Conservation (phyloP, 2,113 vertebrate species). For the Dermatemys mawii region DNA sequence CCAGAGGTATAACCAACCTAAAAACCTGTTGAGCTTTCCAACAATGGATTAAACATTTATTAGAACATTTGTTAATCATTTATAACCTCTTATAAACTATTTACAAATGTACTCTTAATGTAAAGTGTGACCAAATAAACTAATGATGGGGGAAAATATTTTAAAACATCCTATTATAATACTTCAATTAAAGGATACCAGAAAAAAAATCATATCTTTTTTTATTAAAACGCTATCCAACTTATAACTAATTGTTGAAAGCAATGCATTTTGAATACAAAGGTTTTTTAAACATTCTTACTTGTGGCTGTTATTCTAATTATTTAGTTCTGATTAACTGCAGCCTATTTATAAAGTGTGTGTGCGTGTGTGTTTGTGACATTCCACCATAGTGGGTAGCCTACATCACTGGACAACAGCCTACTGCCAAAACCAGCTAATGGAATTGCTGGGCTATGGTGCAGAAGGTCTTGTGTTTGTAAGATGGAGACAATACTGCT, state of each 20-base stretch:
- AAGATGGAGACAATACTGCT: not conserved
- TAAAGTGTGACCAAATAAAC: not conserved
- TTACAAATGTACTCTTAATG: not conserved
- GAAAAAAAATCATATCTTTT: not conserved
- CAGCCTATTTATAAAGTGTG: not conserved
- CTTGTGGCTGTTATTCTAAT: not conserved
- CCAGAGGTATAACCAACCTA: not conserved
- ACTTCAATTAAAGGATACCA: not conserved
- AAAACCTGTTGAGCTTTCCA: not conserved
- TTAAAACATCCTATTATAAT: fast-evolving
- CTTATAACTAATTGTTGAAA: not conserved
- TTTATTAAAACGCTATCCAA: not conserved
- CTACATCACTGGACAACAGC: no score
- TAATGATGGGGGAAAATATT: not conserved
- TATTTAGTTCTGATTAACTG: not conserved
- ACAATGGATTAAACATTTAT: conserved; percentile 25
- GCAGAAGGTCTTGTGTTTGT: not conserved
- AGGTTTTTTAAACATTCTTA: not conserved
- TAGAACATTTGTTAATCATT: not conserved
- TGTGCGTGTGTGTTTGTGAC: no score
- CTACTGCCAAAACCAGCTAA: not conserved
- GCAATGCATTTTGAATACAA: not conserved
- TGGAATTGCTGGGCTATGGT: not conserved
- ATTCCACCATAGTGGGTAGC: not conserved
- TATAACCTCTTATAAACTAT: not conserved